Evolutionary conservation across 1,140 invertebrate species (phyloP).

Genomic region (Hylaeus volcanicus): DNA sequence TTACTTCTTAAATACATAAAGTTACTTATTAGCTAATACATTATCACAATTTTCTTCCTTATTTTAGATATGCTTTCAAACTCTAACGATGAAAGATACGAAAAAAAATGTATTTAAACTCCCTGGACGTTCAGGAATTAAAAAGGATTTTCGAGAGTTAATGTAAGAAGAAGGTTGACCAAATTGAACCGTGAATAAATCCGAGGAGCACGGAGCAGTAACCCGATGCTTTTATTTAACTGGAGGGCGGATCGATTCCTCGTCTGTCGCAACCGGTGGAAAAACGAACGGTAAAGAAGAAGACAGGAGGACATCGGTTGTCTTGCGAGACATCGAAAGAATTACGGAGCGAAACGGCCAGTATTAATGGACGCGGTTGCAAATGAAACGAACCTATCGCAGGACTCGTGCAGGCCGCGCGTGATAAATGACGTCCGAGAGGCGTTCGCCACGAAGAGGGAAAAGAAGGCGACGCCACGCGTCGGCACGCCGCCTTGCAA

Average conservation of each 20-base stretch:
- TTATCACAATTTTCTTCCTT: too few relatives aligned
- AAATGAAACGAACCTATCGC: slow-evolving; percentile 61
- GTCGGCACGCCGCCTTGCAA: background rate
- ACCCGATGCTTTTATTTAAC: slow-evolving; percentile 16
- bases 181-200: too few relatives aligned
- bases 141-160: too few relatives aligned
- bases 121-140: too few relatives aligned
- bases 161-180: too few relatives aligned
- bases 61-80: too few relatives aligned
- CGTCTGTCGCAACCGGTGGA: background rate
- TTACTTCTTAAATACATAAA: too few relatives aligned
- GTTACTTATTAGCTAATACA: too few relatives aligned
- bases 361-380: slow-evolving; percentile 59
- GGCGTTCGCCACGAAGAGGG: slow-evolving; percentile 18
- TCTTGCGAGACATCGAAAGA: slow-evolving; percentile 32
- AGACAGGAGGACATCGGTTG: slow-evolving; percentile 13
- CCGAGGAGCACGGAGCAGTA: background rate
- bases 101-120: too few relatives aligned
- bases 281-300: slow-evolving; percentile 13
- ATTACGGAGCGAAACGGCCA: slow-evolving; percentile 20
- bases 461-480: slow-evolving; percentile 15
- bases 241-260: background rate
- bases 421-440: slow-evolving; percentile 47
- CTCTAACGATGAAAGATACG: too few relatives aligned
- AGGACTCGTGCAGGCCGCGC: slow-evolving; percentile 26